A percentile compares a stretch with the other conserved stretches of the same genome.
These are phyloP conservation scores for Daphoenositta chrysoptera DNA, from an alignment of 2,113 vertebrate genomes.

Conservation along the genomic window DNA sequence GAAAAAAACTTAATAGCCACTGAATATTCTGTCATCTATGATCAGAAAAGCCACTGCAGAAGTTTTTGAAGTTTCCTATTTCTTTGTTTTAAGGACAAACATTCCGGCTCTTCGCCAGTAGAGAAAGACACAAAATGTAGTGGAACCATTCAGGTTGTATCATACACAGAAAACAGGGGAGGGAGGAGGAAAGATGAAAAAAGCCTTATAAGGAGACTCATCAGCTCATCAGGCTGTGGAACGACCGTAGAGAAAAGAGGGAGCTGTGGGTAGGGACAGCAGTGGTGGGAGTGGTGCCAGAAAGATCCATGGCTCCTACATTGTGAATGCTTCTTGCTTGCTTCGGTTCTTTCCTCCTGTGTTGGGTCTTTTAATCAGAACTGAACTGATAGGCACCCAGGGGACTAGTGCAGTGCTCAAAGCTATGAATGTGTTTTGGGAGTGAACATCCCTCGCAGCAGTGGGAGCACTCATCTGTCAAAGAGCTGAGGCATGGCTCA, in stretches of 20 bases:
- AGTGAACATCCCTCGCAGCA: background rate
- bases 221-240: background rate
- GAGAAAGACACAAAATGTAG: background rate
- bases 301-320: background rate
- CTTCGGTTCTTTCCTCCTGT: background rate
- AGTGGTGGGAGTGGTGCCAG: background rate
- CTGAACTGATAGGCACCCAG: background rate
- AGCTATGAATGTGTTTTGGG: background rate
- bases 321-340: background rate
- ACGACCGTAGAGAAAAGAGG: background rate
- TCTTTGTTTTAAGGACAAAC: background rate
- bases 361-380: background rate
- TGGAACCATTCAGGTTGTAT: background rate
- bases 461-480: background rate
- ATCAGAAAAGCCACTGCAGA: background rate
- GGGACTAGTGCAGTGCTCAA: background rate
- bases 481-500: background rate
- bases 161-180: background rate
- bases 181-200: background rate
- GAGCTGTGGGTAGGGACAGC: background rate
- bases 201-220: slow-evolving; percentile 18
- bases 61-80: background rate
- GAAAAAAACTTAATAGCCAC: background rate
- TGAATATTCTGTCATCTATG: background rate
- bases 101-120: background rate